Conservation (phyloP, 2,888 invertebrate genomes). For the Stenichneumon culpator region DNA sequence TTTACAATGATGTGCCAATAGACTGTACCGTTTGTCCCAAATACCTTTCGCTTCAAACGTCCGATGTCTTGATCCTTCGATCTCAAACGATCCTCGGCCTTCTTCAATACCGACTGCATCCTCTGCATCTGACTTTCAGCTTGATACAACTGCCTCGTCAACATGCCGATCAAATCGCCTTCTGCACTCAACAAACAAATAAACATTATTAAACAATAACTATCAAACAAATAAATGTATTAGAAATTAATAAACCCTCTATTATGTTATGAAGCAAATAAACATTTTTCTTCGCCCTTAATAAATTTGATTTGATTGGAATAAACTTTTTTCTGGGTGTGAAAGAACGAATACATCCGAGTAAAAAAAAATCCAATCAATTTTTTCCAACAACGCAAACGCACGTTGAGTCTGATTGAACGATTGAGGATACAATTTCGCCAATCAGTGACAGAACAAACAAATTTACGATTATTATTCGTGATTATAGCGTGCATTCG, state of each 20-base stretch:
- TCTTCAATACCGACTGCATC: constrained; percentile 75
- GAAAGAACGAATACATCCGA: constrained; percentile 15
- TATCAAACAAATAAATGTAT: too few relatives aligned
- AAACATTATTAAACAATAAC: too few relatives aligned
- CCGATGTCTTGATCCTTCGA: constrained; percentile 78
- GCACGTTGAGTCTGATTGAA: constrained; percentile 11
- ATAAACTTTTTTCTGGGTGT: too few relatives aligned
- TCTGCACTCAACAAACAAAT: too few relatives aligned
- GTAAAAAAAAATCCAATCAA: not conserved
- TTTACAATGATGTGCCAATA: not conserved
- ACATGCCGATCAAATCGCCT: constrained; percentile 74
- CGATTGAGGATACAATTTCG: constrained; percentile 34
- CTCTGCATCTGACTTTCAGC: constrained; percentile 78
- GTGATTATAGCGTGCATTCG: not conserved
- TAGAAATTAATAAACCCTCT: too few relatives aligned
- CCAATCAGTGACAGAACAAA: not conserved
- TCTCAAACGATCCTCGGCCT: constrained; percentile 75
- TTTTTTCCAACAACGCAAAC: not conserved
- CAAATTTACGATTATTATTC: constrained; percentile 3
- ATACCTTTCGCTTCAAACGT: constrained; percentile 79
- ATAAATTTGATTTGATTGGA: too few relatives aligned
- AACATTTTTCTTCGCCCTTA: too few relatives aligned
- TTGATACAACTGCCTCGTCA: constrained; percentile 77
- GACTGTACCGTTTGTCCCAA: constrained; percentile 2
- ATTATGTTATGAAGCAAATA: too few relatives aligned